Conservation (phyloP, 1,140 invertebrate genomes). For the Condylostylus longicornis region DNA sequence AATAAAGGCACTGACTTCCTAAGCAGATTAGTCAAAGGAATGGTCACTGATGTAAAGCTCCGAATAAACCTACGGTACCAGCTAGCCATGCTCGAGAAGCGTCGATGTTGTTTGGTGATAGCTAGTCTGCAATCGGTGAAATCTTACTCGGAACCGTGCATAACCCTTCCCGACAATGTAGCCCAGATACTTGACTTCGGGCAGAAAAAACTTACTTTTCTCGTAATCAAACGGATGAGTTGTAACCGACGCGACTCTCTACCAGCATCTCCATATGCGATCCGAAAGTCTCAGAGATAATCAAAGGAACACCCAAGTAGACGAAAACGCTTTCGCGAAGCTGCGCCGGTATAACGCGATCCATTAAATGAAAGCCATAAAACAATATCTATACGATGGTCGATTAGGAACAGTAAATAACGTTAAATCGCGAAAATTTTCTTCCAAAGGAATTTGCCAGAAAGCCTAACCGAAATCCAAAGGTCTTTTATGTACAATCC, state of each 20-base stretch:
- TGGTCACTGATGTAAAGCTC: slow-evolving; percentile 13
- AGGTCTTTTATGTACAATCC: no score
- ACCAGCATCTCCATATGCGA: background rate
- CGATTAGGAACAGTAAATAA: slow-evolving; percentile 21
- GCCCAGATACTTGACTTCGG: slow-evolving; percentile 16
- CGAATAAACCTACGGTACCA: slow-evolving; percentile 26
- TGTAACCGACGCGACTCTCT: background rate
- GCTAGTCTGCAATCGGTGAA: slow-evolving; percentile 2
- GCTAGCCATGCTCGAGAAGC: slow-evolving; percentile 30
- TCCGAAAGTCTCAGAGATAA: background rate
- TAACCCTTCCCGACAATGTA: slow-evolving; percentile 12
- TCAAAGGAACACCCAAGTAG: background rate
- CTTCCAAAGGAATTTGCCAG: slow-evolving; percentile 21
- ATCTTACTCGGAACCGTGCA: slow-evolving; percentile 20
- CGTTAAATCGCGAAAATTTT: slow-evolving; percentile 23
- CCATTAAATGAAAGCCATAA: no score
- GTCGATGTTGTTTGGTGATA: slow-evolving; percentile 15
- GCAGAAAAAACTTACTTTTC: background rate
- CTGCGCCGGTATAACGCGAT: no score
- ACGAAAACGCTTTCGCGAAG: background rate
- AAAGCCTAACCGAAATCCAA: slow-evolving; percentile 22
- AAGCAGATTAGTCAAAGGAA: background rate
- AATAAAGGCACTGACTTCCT: background rate
- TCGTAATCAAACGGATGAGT: background rate
- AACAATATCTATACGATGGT: slow-evolving; percentile 20